Conservation (phyloP, 2,888 invertebrate genomes). For the Phlogophora meticulosa region DNA sequence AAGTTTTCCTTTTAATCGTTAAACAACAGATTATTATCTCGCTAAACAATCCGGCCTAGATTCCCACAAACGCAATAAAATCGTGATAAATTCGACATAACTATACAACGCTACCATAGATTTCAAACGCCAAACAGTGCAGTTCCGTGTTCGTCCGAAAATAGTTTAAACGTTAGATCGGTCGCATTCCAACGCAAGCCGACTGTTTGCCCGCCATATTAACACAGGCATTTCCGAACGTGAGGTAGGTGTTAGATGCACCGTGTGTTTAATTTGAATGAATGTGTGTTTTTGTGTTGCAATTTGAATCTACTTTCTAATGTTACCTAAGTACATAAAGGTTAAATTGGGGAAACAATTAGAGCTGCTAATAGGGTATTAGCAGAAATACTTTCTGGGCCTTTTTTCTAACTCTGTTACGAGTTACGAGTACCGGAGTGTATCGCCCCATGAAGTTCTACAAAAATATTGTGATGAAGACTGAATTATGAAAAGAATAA, state of each 20-base stretch:
- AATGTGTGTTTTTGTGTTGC: conserved; percentile 57
- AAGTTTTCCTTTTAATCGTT: conserved; percentile 35
- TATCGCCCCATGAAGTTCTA: not conserved
- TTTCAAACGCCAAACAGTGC: conserved; percentile 66
- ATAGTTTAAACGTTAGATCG: conserved; percentile 79
- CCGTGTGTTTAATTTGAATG: conserved; percentile 51
- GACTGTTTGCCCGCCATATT: conserved; percentile 76
- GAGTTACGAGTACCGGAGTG: no score
- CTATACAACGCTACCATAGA: conserved; percentile 66
- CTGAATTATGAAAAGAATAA: not conserved
- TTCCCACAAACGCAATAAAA: conserved; percentile 62
- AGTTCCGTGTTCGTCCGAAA: conserved; percentile 83
- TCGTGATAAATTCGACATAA: conserved; percentile 65
- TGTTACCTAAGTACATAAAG: conserved; percentile 21
- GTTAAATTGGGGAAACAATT: conserved; percentile 30
- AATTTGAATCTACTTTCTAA: conserved; percentile 56
- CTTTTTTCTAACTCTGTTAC: not conserved
- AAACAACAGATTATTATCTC: conserved; percentile 52
- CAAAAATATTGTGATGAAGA: not conserved
- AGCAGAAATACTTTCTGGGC: conserved; percentile 1
- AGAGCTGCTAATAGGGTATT: conserved; percentile 10
- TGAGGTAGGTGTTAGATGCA: conserved; percentile 64
- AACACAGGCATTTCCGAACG: conserved; percentile 70
- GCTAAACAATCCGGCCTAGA: conserved; percentile 53
- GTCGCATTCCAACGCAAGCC: conserved; percentile 77